Evolutionary conservation across 1,140 invertebrate species (phyloP).

Genomic region (Brachionus manjavacas): DNA sequence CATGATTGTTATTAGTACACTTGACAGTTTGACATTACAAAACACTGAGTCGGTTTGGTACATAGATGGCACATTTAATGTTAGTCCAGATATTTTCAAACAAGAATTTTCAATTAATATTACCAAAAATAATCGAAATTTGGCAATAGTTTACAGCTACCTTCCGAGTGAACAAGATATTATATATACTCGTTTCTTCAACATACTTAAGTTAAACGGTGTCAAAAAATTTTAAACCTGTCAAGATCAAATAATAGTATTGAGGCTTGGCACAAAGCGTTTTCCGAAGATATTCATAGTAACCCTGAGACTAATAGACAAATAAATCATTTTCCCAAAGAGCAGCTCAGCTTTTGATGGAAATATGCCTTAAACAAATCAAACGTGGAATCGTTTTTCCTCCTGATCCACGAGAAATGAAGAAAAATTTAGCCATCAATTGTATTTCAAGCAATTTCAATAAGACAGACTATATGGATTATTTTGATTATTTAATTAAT

Average conservation of each 20-base stretch:
- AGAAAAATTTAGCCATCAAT: too few relatives aligned
- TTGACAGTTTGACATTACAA: not conserved
- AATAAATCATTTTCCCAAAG: not conserved
- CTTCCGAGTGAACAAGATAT: not conserved
- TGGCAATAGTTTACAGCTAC: not conserved
- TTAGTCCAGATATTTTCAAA: not conserved
- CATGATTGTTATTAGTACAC: not conserved
- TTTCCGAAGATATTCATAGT: not conserved
- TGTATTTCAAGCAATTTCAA: too few relatives aligned
- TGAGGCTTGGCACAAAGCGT: conserved; percentile 17
- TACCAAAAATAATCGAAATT: not conserved
- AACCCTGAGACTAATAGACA: not conserved
- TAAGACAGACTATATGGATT: too few relatives aligned
- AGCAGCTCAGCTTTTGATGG: not conserved
- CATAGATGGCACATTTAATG: not conserved
- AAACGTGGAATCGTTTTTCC: not conserved
- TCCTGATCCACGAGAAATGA: not conserved
- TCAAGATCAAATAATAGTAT: not conserved
- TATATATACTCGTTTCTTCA: not conserved
- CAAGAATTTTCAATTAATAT: not conserved
- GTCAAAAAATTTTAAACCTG: not conserved
- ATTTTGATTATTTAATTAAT: too few relatives aligned
- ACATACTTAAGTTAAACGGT: not conserved
- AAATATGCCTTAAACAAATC: not conserved
- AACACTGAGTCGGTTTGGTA: not conserved